Evolutionary conservation across 37 sponge, comb jelly and placozoan genomes (phyloP), one percentile per base, ranked within the genome.

Genomic region (Axinella damicornis): DNA sequence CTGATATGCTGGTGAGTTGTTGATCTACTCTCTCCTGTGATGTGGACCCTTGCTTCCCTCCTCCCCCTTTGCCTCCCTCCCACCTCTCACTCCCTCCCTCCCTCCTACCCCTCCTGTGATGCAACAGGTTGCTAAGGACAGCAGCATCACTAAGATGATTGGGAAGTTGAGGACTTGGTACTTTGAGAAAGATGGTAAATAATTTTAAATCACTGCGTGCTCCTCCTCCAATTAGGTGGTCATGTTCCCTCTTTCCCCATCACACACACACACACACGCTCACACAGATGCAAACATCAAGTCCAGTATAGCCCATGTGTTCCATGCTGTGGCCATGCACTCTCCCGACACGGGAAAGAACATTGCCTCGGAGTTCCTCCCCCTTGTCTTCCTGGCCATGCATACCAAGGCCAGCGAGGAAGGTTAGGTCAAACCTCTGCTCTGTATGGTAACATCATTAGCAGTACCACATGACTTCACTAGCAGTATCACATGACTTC

Each of bases 301-400:
- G 24, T 46, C 65, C 22, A 77, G 86, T 41, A 58, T 85, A 35
- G 93, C 91, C 18, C 33, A 57, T 15, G 85, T 80, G 19, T 65
- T 81, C 33, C 65, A 71, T 60, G 83, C 88, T 20, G 87, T 90
- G 73, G 60, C 78, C 5, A 24, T 53, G 2, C 74, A 87, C 52
- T 83, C 92, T 5, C 58, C 46, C 5, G 95, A 94, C 55, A 40
- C 67, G 11, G 73, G 69, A n/a, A 76, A 64, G 33, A 40, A 61
- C 31, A 17, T 40, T 6, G 40, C 46, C 19, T 27, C 53, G 13
- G 88, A 90, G 6, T 31, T 94, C 27, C 53, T 87, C 16, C 95
- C 95, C 9, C 78, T 94, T 32, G 85, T 94, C 21, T 94, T 94
- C 78, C 84, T 94, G 39, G 92, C 92, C 33, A 94, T 91, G 95